phyloP scores from a whole-genome alignment of 2,797 vertebrate species.

The Spinus olivaceus region DNA sequence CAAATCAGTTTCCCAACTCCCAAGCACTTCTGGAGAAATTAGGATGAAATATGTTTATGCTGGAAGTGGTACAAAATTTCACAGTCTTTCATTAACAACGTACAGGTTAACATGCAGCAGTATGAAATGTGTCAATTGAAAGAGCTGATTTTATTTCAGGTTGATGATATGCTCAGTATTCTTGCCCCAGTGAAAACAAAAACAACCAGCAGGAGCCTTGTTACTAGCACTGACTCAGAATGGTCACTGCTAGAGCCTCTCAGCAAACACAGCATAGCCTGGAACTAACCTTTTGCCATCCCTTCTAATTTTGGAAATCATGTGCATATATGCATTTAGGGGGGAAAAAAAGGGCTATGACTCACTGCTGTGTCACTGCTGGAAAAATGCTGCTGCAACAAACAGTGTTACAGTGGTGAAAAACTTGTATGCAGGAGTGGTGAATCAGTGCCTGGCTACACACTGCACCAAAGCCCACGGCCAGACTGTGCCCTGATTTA shows the following conservation, averaged over 20 bases:
- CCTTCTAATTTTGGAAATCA: conserved; percentile 60
- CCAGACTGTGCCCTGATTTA: neutral
- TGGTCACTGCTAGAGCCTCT: conserved; percentile 3
- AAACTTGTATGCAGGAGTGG: neutral
- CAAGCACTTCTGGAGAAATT: neutral
- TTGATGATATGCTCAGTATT: neutral
- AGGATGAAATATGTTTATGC: conserved; percentile 3
- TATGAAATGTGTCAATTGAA: neutral
- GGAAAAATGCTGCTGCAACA: neutral
- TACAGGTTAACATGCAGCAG: neutral
- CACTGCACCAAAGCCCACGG: neutral
- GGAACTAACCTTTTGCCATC: conserved; percentile 29
- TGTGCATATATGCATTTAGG: conserved; percentile 37
- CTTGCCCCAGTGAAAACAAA: conserved; percentile 17
- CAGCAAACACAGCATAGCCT: neutral
- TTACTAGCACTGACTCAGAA: conserved; percentile 16
- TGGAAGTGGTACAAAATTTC: conserved; percentile 8
- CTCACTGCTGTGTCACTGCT: conserved; percentile 56
- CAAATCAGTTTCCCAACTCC: neutral
- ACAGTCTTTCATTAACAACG: neutral
- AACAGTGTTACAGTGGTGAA: neutral
- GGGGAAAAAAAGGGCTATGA: neutral
- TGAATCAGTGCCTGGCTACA: conserved; percentile 16
- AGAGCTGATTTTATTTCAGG: conserved; percentile 21
- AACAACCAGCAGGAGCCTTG: neutral